Base-by-base conservation (phyloP, 2,888 invertebrate species). In the Creontiades dilutus region DNA sequence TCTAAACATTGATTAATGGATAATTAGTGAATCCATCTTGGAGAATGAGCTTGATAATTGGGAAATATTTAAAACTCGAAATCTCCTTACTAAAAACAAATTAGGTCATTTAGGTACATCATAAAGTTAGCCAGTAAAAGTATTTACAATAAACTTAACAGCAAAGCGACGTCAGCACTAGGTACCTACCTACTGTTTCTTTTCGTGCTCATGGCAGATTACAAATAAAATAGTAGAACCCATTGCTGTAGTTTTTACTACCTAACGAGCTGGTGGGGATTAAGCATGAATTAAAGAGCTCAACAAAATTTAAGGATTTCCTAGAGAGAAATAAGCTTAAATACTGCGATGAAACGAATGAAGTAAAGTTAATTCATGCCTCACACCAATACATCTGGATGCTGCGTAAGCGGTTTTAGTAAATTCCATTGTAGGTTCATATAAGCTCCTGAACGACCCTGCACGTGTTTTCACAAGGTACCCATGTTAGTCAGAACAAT, bases 401-500 rank as follows among this genome's bases (percentile, higher is more conserved):
- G 37, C 37, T 37, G 37, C 37, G 37, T 37, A 37, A 37, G 37
- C 37, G 37, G 37, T 37, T 37, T 37, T 37, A 37, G 37, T 37
- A 7, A 37, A 37, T 37, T 37, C 37, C 37, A 37, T 37, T 52
- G 52, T 7, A 3, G 52, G 52, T 52, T 52, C 52, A 12, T 27
- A 68, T 68, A 68, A 68, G 68, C 68, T 68, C 68, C 68, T 68
- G 68, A 68, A 23, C 23, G 12, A 68, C 68, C 68, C 68, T 68
- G 68, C 52, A 5, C 23, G 68, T 3, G 11, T 68, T 68, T 27
- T 23, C 0, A 57, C 57, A 57, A 57, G 57, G n/a, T 16, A 52
- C 52, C 13, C 1, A 52, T 52, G 13, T 52, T 14, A 7, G 11
- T 7, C 1, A 11, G 7, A 37, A 37, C 37, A 37, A 37, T 37